phyloP scores from a whole-genome alignment of 2,113 vertebrate genomes.

The Zosterops pallidus region DNA sequence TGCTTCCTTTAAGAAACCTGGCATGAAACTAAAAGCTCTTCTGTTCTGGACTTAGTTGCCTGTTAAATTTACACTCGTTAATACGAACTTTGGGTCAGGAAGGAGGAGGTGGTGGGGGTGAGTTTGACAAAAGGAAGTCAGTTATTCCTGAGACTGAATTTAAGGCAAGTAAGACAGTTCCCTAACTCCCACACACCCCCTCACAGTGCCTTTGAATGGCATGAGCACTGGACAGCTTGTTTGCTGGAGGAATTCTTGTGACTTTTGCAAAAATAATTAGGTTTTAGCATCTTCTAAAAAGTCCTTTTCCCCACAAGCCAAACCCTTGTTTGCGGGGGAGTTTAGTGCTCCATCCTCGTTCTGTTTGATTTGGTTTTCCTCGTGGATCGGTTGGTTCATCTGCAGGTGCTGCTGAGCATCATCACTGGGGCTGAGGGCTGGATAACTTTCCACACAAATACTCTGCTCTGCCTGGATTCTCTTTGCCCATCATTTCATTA shows the following conservation, averaged over 20 bases:
- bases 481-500: rapidly evolving
- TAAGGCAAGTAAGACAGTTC: neutral
- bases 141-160: neutral
- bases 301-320: neutral
- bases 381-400: neutral
- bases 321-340: neutral
- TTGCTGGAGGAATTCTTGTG: neutral
- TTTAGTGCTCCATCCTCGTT: rapidly evolving
- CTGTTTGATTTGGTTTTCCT: neutral
- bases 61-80: neutral
- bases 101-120: neutral
- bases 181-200: rapidly evolving
- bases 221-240: neutral
- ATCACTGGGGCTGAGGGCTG: neutral
- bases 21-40: neutral
- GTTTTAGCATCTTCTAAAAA: neutral
- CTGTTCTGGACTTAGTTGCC: neutral
- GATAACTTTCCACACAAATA: neutral
- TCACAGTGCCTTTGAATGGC: neutral
- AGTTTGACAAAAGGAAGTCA: neutral
- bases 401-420: neutral
- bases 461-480: neutral
- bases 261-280: neutral
- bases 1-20: neutral
- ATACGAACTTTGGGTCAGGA: neutral